Percentiles rank a stretch among this genome's conserved stretches.
Conservation (phyloP, 2,888 invertebrate genomes). For the Agrochola litura region DNA sequence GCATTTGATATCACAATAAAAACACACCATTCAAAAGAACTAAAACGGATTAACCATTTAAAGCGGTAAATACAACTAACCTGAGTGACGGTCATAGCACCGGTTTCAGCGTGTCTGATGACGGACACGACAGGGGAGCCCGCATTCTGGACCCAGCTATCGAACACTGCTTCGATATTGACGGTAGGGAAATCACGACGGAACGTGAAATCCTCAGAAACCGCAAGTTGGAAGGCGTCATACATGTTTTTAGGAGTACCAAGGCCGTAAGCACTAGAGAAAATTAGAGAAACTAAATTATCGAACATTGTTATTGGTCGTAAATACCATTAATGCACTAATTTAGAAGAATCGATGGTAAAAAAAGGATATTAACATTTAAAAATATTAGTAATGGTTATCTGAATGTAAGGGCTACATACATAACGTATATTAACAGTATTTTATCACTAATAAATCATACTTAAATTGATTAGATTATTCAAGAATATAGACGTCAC, state of each 20-base stretch:
- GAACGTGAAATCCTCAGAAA: constrained; percentile 77
- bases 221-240: constrained; percentile 78
- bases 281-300: neutral
- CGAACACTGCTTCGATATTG: constrained; percentile 86
- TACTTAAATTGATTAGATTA: neutral
- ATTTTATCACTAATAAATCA: neutral
- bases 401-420: neutral
- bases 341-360: too few relatives aligned
- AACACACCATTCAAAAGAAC: too few relatives aligned
- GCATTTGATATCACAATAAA: too few relatives aligned
- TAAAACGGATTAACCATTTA: neutral
- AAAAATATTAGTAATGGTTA: too few relatives aligned
- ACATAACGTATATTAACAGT: neutral
- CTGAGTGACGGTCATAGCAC: constrained; percentile 82
- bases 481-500: neutral
- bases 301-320: neutral
- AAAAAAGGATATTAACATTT: neutral
- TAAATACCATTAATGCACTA: neutral
- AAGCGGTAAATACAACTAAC: constrained; percentile 62
- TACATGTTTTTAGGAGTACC: constrained; percentile 83
- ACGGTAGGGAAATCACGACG: constrained; percentile 70
- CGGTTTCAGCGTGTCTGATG: constrained; percentile 78
- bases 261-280: constrained; percentile 79
- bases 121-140: constrained; percentile 91
- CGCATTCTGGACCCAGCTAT: constrained; percentile 91